These are phyloP conservation scores for Colossoma macropomum DNA, from an alignment of 2,113 vertebrate species.

Conservation along the genomic window DNA sequence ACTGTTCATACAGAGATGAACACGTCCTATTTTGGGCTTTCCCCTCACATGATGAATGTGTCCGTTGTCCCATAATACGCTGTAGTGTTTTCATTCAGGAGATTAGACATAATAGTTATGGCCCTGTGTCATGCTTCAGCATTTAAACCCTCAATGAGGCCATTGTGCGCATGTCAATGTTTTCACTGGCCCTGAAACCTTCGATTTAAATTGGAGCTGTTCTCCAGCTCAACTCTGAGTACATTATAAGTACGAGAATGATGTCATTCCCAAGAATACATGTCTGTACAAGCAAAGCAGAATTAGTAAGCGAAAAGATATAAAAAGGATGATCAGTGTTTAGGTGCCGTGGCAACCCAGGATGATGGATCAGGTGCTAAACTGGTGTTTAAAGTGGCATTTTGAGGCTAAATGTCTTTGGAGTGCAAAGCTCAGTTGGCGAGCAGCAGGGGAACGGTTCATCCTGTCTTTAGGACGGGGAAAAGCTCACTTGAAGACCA, in stretches of 20 bases:
- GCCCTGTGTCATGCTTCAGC: conserved; percentile 24
- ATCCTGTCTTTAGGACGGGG: conserved; percentile 11
- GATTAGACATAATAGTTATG: conserved; percentile 14
- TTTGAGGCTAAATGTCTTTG: neutral
- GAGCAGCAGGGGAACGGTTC: neutral
- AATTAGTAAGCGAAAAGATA: neutral
- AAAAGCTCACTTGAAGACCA: conserved; percentile 9
- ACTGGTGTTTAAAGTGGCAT: neutral
- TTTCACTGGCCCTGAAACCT: conserved; percentile 28
- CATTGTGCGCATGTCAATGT: conserved; percentile 26
- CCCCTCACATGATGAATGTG: conserved; percentile 4
- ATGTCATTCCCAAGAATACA: conserved; percentile 1
- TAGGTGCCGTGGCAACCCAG: neutral
- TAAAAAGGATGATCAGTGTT: neutral
- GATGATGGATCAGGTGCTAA: conserved; percentile 7
- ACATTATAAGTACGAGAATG: neutral
- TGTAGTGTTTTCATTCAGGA: conserved; percentile 26
- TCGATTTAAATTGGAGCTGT: neutral
- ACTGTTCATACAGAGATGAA: neutral
- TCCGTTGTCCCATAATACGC: conserved; percentile 6
- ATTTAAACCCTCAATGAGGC: conserved; percentile 32
- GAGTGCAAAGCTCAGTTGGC: neutral
- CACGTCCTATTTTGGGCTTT: neutral
- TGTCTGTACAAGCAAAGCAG: neutral
- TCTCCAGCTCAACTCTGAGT: neutral